Conservation (phyloP, 1,140 invertebrate genomes). For the Ooceraea biroi region DNA sequence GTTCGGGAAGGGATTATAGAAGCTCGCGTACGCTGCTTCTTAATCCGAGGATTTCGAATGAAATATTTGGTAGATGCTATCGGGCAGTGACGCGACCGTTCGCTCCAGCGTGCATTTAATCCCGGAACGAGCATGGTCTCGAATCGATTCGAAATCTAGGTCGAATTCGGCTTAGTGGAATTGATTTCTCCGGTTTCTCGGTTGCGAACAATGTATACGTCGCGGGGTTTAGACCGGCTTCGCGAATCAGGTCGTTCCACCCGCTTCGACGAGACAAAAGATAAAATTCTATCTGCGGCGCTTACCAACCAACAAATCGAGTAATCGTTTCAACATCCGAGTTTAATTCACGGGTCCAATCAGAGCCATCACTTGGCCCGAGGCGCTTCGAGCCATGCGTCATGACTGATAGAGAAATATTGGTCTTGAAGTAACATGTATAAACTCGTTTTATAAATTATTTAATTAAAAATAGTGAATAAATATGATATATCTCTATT, state of each 20-base stretch:
- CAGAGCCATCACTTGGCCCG: slow-evolving; percentile 2
- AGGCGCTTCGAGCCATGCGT: background rate
- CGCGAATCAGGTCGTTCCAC: slow-evolving; percentile 60
- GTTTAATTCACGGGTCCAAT: slow-evolving; percentile 51
- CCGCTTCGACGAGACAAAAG: slow-evolving; percentile 56
- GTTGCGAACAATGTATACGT: slow-evolving; percentile 70
- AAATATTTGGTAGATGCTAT: slow-evolving; percentile 71
- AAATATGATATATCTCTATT: too few species aligned
- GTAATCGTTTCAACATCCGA: slow-evolving; percentile 58
- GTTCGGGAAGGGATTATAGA: slow-evolving; percentile 51
- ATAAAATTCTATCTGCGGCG: slow-evolving; percentile 59
- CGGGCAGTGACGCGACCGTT: slow-evolving; percentile 66
- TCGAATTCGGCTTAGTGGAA: slow-evolving; percentile 76
- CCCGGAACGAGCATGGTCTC: slow-evolving; percentile 62
- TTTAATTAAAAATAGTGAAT: background rate
- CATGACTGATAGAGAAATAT: background rate
- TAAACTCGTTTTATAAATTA: background rate
- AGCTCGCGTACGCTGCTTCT: slow-evolving; percentile 65
- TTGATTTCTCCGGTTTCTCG: slow-evolving; percentile 76
- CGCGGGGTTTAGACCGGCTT: slow-evolving; percentile 61
- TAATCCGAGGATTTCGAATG: slow-evolving; percentile 73
- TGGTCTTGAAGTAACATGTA: slow-evolving; percentile 10
- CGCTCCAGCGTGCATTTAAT: slow-evolving; percentile 69
- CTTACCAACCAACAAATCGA: slow-evolving; percentile 61
- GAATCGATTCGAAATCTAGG: slow-evolving; percentile 75